A percentile compares a stretch with the other conserved stretches of the same genome.
Conservation (phyloP, 2,888 invertebrate genomes). For the Leptodirus hochenwartii region DNA sequence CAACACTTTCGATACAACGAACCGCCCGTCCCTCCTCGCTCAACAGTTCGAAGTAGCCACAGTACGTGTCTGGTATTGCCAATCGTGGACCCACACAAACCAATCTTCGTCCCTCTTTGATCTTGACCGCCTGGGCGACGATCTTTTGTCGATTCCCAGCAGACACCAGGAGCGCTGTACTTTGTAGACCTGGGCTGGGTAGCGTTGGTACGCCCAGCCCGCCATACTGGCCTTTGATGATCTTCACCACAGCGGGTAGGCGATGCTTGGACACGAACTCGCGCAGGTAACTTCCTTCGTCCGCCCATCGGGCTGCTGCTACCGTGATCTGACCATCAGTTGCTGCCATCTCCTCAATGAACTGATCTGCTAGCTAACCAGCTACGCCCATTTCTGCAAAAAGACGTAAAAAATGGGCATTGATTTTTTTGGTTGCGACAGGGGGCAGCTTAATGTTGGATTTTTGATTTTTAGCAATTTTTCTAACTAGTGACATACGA, state of each 20-base stretch:
- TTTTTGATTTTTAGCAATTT: no score
- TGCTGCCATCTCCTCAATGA: slow-evolving; percentile 76
- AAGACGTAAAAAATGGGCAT: no score
- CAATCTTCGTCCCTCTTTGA: slow-evolving; percentile 71
- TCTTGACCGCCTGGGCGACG: slow-evolving; percentile 74
- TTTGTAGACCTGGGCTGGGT: slow-evolving; percentile 71
- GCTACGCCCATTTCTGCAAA: no score
- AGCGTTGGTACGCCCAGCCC: slow-evolving; percentile 77
- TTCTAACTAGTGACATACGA: no score
- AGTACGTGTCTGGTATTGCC: slow-evolving; percentile 77
- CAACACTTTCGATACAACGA: slow-evolving; percentile 73
- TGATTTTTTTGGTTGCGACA: no score
- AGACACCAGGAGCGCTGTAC: slow-evolving; percentile 70
- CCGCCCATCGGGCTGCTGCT: slow-evolving; percentile 62
- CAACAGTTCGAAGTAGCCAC: slow-evolving; percentile 83
- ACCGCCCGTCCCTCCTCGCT: slow-evolving; percentile 89
- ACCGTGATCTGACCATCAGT: slow-evolving; percentile 81
- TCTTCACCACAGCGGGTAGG: slow-evolving; percentile 72
- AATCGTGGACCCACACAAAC: slow-evolving; percentile 67
- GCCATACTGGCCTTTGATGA: slow-evolving; percentile 86
- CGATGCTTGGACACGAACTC: slow-evolving; percentile 55
- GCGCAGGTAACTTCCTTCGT: slow-evolving; percentile 53
- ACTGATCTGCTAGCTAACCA: no score
- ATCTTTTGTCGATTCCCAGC: slow-evolving; percentile 74
- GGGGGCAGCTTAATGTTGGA: no score